Base-by-base conservation (phyloP, 2,888 invertebrate species). In the Drosophila sordidula region DNA sequence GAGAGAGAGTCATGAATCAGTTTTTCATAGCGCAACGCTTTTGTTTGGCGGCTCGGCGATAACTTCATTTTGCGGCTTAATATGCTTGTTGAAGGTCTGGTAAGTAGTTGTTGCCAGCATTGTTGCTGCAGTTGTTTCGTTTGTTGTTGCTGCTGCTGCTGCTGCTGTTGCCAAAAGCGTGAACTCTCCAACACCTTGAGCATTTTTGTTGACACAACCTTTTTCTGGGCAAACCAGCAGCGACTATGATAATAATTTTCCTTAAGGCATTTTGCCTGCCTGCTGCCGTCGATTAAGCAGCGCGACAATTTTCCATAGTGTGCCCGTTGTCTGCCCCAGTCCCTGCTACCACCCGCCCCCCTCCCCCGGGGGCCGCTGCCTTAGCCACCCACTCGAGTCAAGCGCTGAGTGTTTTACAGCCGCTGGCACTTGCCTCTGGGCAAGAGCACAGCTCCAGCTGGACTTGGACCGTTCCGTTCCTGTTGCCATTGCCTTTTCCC, bases 11-110 rank as follows among this genome's bases (percentile, higher is more conserved):
- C 83, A 84, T 84, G 83, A 84, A 84, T 84, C 83, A 84, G 83
- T 84, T 84, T 83, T 84, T 89, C 89, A 84, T 84, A 89, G 87
- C 56, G 89, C 85, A 67, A 67, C 34, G 71, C 87, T 80, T 88
- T 87, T 88, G 85, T 82, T 87, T 78, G 80, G 62, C 81, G 65
- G 70, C 63, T 68, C 55, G 73, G 83, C 86, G 88, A 85, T 85
- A 89, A 88, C 85, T 85, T 85, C 87, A 85, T 89, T 85, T 85
- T 88, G 87, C 58, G 71, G 86, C 85, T 88, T 85, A 85, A 85
- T 85, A 85, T 85, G 85, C 85, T 89, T 89, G 85, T 84, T 85
- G 89, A 81, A 74, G 85, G 63, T 72, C 89, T 78, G 78, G 75
- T 84, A 78, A 84, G 88, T 84, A 85, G 87, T 82, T 80, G 82